These are phyloP conservation scores for Anisognathus igniventris DNA, from an alignment of 2,797 vertebrate species.

Conservation along the genomic window DNA sequence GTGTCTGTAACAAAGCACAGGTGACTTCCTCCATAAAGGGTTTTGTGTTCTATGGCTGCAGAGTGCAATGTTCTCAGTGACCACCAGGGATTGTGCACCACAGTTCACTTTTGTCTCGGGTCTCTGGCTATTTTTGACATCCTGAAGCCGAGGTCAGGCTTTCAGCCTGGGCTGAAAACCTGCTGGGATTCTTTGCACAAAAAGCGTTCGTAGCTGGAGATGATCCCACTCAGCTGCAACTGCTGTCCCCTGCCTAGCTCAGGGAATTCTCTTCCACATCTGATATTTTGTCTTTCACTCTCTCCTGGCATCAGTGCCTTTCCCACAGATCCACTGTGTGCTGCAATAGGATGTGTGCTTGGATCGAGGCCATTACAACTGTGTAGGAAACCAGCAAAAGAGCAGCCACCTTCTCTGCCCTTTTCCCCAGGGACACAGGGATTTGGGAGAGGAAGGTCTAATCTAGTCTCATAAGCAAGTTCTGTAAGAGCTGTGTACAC, in stretches of 20 bases:
- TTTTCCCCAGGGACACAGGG: not conserved
- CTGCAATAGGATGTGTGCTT: not conserved
- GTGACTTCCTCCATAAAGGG: not conserved
- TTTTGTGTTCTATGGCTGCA: accelerated
- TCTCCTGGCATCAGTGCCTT: slow-evolving; percentile 1
- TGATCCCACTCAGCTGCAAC: not conserved
- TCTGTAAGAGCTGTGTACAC: not conserved
- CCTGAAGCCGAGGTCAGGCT: not conserved
- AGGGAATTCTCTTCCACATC: not conserved
- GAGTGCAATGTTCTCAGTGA: not conserved
- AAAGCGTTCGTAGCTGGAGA: not conserved
- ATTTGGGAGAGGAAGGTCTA: not conserved
- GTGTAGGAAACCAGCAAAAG: not conserved
- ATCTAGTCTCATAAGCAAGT: not conserved
- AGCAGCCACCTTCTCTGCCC: not conserved
- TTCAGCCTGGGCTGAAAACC: not conserved
- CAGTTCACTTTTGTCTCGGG: not conserved
- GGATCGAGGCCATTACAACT: not conserved
- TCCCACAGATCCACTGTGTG: not conserved
- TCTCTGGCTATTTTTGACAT: not conserved
- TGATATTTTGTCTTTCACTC: slow-evolving; percentile 9
- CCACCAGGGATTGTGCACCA: not conserved
- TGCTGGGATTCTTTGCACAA: not conserved
- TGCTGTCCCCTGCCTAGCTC: not conserved
- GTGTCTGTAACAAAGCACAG: not conserved